Percentiles rank a stretch among this genome's conserved stretches.
phyloP scores from a whole-genome alignment of 2,797 vertebrate species.

The Myotis myotis region DNA sequence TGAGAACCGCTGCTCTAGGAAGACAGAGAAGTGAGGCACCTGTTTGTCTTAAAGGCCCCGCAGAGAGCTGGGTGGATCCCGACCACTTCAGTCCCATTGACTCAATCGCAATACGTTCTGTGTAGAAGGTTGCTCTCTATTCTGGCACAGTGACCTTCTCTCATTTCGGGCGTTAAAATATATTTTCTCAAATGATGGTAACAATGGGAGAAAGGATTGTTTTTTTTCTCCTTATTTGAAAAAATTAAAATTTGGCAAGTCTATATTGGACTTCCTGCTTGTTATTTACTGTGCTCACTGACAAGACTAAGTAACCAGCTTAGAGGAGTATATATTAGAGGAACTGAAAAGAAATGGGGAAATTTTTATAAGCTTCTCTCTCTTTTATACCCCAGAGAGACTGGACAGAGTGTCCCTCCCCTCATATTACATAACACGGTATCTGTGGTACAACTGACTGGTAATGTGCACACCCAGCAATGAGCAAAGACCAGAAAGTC shows the following conservation, averaged over 20 bases:
- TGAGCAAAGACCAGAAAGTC: background rate
- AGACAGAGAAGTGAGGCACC: background rate
- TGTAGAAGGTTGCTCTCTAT: background rate
- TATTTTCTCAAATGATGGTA: background rate
- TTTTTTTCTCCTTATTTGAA: background rate
- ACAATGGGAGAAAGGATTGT: background rate
- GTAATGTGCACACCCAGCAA: background rate
- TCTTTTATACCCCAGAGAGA: background rate
- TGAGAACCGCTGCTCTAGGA: background rate
- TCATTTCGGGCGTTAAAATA: background rate
- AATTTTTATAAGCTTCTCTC: background rate
- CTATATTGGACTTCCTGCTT: constrained; percentile 6
- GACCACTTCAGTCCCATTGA: background rate
- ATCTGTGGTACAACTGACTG: background rate
- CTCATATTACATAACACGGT: background rate
- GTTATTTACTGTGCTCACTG: background rate
- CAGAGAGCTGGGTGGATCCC: background rate
- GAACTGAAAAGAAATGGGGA: background rate
- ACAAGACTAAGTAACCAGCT: background rate
- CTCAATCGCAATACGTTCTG: background rate
- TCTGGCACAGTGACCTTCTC: background rate
- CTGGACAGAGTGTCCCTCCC: background rate
- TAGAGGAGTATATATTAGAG: background rate
- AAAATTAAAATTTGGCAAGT: background rate
- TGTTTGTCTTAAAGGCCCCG: too few species aligned